Evolutionary conservation across 2,113 vertebrate species (phyloP), one percentile per base, ranked within the genome.

Genomic region (Butastur rufipennis): DNA sequence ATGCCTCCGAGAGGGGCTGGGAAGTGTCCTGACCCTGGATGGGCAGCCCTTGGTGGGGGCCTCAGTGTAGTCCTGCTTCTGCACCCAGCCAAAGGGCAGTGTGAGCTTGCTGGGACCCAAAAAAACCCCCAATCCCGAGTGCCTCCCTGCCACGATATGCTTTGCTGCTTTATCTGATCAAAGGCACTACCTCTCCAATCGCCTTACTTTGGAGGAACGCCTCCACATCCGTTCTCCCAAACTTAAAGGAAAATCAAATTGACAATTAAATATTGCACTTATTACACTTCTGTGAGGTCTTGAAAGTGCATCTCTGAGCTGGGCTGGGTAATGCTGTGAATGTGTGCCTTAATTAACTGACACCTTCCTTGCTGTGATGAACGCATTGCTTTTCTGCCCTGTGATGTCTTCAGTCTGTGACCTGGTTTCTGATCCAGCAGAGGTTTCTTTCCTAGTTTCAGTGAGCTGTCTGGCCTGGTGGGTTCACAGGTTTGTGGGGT

Each of bases 1-100:
- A 10, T 14, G 21, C 8, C 42, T 87, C 52, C 0, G 0, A 63
- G 42, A 36, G 45, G 48, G 43, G 13, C 70, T 0, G 8, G 47
- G 32, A 50, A 83, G 42, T 45, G 68, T 61, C 61, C 26, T 2
- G 5, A 7, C 9, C 7, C 14, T 0, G 3, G 9, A 25, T 22
- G 29, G 61, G 42, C 58, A 86, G 58, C 27, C 25, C 13, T 38
- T 72, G 45, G 12, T 67, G 32, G 19, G 11, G 11, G 5, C 16
- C 16, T 90, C 0, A 1, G 8, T 87, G 36, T 75, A 43, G 8
- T 63, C 34, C 62, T 79, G 32, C 38, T 87, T 81, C 56, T 7
- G 6, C 12, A 63, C 13, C 10, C 31, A 73, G 58, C 40, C 59
- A 25, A 53, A 88, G 61, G 38, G 36, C 20, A 67, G 56, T 0